Base-by-base conservation (phyloP, 2,888 invertebrate species). In the Diarsia dahlii region DNA sequence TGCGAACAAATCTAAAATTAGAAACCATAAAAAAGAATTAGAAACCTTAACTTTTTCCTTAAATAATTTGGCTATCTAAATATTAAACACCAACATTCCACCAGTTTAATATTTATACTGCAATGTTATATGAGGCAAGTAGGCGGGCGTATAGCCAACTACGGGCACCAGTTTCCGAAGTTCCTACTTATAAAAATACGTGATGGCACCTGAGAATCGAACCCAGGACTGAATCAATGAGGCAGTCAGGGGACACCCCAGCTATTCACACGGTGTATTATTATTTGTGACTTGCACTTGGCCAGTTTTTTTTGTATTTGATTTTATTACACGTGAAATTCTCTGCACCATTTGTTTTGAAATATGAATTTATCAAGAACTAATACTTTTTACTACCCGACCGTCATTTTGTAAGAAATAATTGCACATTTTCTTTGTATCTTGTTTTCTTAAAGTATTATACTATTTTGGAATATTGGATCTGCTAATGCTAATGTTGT, bases 1-100 rank as follows among this genome's bases (percentile, higher is more conserved):
- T 95, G 95, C 0, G 92, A 92, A 83, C 95, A 95, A 48, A 95
- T 89, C 94, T 95, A 92, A 50, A 92, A 92, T 20, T 60, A 13
- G 20, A 45, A 63, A 58, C 12, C 9, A 18, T 54, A 13, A 8
- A 50, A 34, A n/a, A 20, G 12, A n/a, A 28, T 2, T 60, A 2
- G 9, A 28, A 52, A 12, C 20, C 63, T 20, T 28, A 28, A 28
- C 28, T 13, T 63, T 68, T 68, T n/a, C 28, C 28, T 20, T 28
- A 3, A 46, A 20, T 3, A 20, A 18, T 45, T 69, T 46, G 15
- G 6, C 8, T 28, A 12, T 28, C 10, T 45, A 8, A n/a, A 46
- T 20, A 23, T 56, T 18, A 18, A 23, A 23, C 39, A 45, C 9
- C 56, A 6, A 23, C 56, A 56, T 56, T 56, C 18, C 18, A 12